Base-by-base conservation (phyloP, 2,888 invertebrate genomes). In the Ganaspis brasiliensis region DNA sequence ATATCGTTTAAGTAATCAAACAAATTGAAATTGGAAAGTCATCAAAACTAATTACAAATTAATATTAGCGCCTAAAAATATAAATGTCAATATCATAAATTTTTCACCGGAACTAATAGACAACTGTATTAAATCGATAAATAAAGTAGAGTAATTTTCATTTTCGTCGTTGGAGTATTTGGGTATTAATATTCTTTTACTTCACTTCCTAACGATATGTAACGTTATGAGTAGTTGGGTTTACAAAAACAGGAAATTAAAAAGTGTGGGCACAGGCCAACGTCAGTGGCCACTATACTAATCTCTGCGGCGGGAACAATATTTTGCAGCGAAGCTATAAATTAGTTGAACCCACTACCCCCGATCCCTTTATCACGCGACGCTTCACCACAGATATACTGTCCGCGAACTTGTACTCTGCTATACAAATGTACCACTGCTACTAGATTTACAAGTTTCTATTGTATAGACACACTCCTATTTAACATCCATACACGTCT, bases 251-350 rank as follows among this genome's bases (percentile, higher is more conserved):
- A 63, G 49, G 31, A 72, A 31, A 35, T 73, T 72, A 75, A 77
- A 52, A 37, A 75, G 59, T 67, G 72, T 71, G 71, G 67, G 76
- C 31, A 31, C 21, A 73, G 74, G 76, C 70, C 79, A 81, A 81
- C 75, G 82, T 83, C 79, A 74, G 76, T 77, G 73, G 59, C 16
- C 57, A 74, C 79, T 75, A 73, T 81, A 86, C 83, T 86, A 85
- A 86, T 86, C 86, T 86, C 85, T 84, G 83, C 81, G 82, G 83
- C 82, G 83, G 83, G 83, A 86, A 85, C 84, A 86, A 87, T 87
- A 87, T 87, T 87, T 87, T 86, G 85, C 79, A 82, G 75, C 74
- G 77, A 75, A 59, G 76, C 78, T 82, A 85, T 87, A 85, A 87
- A 87, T 87, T 86, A 85, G 80, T 76, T 75, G 82, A 81, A 82